Evolutionary conservation across 2,113 vertebrate species (phyloP).

Genomic region (Pelmatolapia mariae): DNA sequence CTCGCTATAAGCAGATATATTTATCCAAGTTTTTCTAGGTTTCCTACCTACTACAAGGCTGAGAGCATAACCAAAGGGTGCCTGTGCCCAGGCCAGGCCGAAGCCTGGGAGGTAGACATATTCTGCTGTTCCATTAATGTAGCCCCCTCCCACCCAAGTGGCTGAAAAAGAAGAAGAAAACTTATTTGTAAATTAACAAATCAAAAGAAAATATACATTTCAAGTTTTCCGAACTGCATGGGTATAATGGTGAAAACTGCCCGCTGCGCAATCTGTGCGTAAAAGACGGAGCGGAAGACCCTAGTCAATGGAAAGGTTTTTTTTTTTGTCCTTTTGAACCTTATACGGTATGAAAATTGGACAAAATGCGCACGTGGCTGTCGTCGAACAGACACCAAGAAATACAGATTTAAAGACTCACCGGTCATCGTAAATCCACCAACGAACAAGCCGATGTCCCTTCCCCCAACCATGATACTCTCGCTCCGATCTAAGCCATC

Average conservation of each 20-base stretch:
- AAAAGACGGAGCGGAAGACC: neutral
- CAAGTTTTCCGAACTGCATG: neutral
- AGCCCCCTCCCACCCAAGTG: slow-evolving; percentile 98
- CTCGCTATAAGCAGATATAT: neutral
- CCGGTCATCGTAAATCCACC: slow-evolving; percentile 98
- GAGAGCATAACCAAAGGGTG: slow-evolving; percentile 94
- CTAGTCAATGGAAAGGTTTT: neutral
- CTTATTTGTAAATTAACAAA: neutral
- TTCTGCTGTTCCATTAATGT: slow-evolving; percentile 97
- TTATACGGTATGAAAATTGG: neutral
- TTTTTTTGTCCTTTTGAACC: neutral
- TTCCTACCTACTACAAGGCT: slow-evolving; percentile 88
- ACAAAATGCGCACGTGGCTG: neutral
- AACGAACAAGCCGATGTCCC: slow-evolving; percentile 94
- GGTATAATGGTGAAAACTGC: neutral
- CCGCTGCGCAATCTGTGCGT: neutral
- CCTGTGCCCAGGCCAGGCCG: slow-evolving; percentile 95
- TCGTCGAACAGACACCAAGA: neutral
- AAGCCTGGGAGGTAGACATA: slow-evolving; percentile 89
- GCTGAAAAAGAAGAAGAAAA: slow-evolving; percentile 63
- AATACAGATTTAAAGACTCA: slow-evolving; percentile 50
- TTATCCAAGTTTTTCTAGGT: neutral
- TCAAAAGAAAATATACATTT: neutral
- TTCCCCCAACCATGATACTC: slow-evolving; percentile 92
- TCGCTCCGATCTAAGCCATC: slow-evolving; percentile 78